A percentile compares a stretch with the other conserved stretches of the same genome.
Conservation (phyloP, 2,888 invertebrate species). For the Taphrorychus bicolor region DNA sequence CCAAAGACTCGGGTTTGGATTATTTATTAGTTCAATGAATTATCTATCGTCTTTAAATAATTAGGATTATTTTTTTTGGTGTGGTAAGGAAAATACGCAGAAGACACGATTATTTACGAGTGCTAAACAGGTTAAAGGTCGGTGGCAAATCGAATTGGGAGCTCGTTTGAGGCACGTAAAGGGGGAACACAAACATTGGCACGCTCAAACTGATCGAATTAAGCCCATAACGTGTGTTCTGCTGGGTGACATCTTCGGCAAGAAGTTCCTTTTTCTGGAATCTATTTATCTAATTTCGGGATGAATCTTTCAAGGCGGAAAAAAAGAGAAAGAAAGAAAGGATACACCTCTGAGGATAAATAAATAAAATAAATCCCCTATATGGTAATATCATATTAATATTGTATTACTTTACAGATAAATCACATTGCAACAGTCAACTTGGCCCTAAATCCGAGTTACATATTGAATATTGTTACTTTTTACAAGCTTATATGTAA, state of each 20-base stretch:
- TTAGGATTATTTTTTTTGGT: background rate
- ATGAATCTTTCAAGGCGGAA: background rate
- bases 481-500: background rate
- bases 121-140: conserved; percentile 20
- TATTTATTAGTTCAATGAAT: too few species aligned
- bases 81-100: background rate
- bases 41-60: too few species aligned
- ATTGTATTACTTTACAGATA: conserved; percentile 35
- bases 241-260: conserved; percentile 16
- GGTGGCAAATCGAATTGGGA: conserved; percentile 29
- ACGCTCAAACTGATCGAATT: conserved; percentile 34
- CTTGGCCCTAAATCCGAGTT: conserved; percentile 41
- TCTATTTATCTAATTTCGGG: background rate
- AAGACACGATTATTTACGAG: background rate
- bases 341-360: background rate
- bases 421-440: conserved; percentile 48
- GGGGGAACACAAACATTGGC: conserved; percentile 30
- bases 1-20: too few species aligned
- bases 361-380: background rate
- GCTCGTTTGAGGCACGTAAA: conserved; percentile 36
- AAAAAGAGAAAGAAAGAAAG: background rate
- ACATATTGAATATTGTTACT: background rate
- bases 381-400: background rate
- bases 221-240: conserved; percentile 26
- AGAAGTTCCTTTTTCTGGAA: background rate